phyloP scores from a whole-genome alignment of 2,797 vertebrate genomes.

The Chaenodraco wilsoni region DNA sequence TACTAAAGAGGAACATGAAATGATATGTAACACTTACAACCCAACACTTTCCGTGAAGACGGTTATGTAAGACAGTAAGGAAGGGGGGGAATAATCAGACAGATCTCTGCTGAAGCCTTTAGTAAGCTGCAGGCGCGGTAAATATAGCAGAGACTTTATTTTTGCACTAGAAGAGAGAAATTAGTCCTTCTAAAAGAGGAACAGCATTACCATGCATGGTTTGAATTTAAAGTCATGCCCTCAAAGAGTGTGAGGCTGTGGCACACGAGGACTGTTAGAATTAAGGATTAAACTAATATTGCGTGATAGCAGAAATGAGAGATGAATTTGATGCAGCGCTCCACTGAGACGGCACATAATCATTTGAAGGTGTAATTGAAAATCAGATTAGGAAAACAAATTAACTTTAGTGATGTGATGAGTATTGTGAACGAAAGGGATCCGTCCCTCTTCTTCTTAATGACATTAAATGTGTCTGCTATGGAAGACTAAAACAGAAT shows the following conservation, averaged over 20 bases:
- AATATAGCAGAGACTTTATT: conserved; percentile 14
- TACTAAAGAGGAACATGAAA: conserved; percentile 7
- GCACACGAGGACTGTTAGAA: conserved; percentile 38
- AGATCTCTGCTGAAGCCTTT: conserved; percentile 48
- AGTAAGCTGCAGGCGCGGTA: conserved; percentile 34
- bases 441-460: conserved; percentile 24
- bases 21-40: conserved; percentile 3
- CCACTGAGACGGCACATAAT: conserved; percentile 39
- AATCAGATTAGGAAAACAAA: conserved; percentile 63
- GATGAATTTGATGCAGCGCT: conserved; percentile 37
- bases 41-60: conserved; percentile 3
- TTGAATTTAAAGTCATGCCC: conserved; percentile 43
- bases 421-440: conserved; percentile 36
- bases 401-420: conserved; percentile 46
- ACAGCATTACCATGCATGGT: conserved; percentile 57
- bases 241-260: conserved; percentile 25
- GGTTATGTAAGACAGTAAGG: conserved; percentile 34
- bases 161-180: conserved; percentile 28
- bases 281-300: conserved; percentile 63
- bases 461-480: conserved; percentile 20
- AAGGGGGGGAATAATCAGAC: conserved; percentile 32
- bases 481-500: conserved; percentile 15
- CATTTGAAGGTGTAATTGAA: conserved; percentile 66
- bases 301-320: conserved; percentile 47
- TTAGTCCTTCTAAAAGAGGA: conserved; percentile 31